Evolutionary conservation across 2,888 invertebrate genomes (phyloP).

Genomic region (Tenodera sinensis): DNA sequence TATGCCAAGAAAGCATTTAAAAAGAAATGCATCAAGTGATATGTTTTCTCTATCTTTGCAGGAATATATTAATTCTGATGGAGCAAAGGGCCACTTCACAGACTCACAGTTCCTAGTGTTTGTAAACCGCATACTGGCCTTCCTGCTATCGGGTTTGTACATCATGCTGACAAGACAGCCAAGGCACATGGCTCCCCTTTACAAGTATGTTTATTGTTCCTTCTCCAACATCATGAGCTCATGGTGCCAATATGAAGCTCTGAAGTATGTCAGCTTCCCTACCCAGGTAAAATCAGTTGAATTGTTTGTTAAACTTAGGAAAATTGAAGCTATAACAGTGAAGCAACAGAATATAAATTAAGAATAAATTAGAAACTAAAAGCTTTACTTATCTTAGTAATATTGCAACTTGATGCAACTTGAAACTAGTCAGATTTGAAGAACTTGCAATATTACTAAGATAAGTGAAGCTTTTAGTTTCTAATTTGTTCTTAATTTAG

Average conservation of each 20-base stretch:
- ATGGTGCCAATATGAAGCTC: constrained; percentile 99
- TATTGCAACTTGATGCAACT: too few species aligned
- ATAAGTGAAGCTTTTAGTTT: too few species aligned
- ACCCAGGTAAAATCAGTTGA: constrained; percentile 68
- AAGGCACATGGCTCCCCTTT: constrained; percentile 79
- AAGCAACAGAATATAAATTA: too few species aligned
- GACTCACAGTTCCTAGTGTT: constrained; percentile 98
- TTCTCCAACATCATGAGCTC: constrained; percentile 97
- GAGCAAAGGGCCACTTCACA: constrained; percentile 67
- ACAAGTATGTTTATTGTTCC: constrained; percentile 93
- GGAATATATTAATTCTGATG: constrained; percentile 63
- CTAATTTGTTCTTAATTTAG: too few species aligned
- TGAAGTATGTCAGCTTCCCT: constrained; percentile 97
- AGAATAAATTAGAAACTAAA: too few species aligned
- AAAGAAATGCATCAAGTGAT: too few species aligned
- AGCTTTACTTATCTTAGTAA: too few species aligned
- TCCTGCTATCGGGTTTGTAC: constrained; percentile 65
- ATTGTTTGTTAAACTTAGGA: not conserved
- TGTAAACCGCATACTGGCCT: constrained; percentile 86
- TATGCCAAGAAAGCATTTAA: too few species aligned
- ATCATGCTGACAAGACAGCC: constrained; percentile 59
- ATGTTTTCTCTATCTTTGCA: constrained; percentile 39
- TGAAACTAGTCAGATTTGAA: too few species aligned
- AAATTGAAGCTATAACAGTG: too few species aligned
- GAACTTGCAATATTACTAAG: too few species aligned